Evolutionary conservation across 2,797 vertebrate genomes (phyloP).

Genomic region (Kryptolebias ocellatus): DNA sequence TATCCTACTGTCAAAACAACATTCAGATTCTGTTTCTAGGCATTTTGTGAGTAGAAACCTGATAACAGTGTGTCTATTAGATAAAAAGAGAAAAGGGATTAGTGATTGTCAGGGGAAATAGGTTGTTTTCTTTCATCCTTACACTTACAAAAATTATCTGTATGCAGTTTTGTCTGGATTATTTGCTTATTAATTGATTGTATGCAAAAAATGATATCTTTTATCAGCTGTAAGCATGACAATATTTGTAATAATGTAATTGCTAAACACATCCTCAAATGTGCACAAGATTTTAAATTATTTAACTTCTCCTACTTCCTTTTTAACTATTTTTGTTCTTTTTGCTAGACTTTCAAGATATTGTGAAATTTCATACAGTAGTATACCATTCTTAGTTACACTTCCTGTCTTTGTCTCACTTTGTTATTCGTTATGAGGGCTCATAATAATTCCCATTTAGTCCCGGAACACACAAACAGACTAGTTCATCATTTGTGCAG

Average conservation of each 20-base stretch:
- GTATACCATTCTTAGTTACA: background rate
- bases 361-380: background rate
- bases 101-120: background rate
- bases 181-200: too few species aligned
- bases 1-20: constrained; percentile 8
- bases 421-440: constrained; percentile 35
- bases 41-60: constrained; percentile 3
- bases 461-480: constrained; percentile 46
- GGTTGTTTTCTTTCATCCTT: background rate
- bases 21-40: constrained; percentile 7
- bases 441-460: constrained; percentile 43
- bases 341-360: background rate
- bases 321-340: too few species aligned
- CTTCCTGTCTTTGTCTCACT: constrained; percentile 8
- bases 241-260: background rate
- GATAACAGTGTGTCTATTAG: constrained; percentile 8
- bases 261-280: too few species aligned
- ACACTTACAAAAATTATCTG: too few species aligned
- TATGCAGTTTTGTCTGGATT: too few species aligned
- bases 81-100: constrained; percentile 15
- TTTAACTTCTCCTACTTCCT: too few species aligned
- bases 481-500: constrained; percentile 62
- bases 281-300: too few species aligned
- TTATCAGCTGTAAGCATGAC: background rate
- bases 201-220: too few species aligned